phyloP scores from a whole-genome alignment of 2,797 vertebrate species.

The Clarias pachynema region DNA sequence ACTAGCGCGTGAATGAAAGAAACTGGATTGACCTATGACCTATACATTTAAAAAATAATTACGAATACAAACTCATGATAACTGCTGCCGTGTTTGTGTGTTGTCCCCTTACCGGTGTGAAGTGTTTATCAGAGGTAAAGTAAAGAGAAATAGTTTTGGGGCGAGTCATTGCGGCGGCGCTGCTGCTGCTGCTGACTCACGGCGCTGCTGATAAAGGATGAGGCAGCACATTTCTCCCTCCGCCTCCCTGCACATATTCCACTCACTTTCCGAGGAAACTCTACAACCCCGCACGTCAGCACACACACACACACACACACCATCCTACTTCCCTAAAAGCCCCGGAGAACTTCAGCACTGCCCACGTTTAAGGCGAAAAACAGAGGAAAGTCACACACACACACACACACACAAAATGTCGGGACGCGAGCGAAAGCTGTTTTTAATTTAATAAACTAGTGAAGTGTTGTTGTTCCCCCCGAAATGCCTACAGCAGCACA shows the following conservation, averaged over 20 bases:
- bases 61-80: neutral
- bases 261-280: constrained; percentile 25
- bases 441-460: too few relatives aligned
- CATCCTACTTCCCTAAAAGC: constrained; percentile 11
- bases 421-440: neutral
- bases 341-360: neutral
- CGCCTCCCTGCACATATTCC: constrained; percentile 34
- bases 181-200: constrained; percentile 79
- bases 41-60: neutral
- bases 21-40: neutral
- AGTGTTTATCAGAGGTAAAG: constrained; percentile 53
- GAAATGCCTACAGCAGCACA: neutral
- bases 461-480: neutral
- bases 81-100: neutral
- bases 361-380: neutral
- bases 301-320: neutral
- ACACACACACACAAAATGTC: too few relatives aligned
- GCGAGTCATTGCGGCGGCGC: constrained; percentile 51
- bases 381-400: neutral
- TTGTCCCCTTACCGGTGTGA: constrained; percentile 1
- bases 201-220: constrained; percentile 84
- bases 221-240: constrained; percentile 79
- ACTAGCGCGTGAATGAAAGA: neutral
- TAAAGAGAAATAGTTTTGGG: neutral
- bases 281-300: neutral